Evolutionary conservation across 1,140 invertebrate genomes (phyloP), one percentile per base, ranked within the genome.

Genomic region (Drosophila lowei): DNA sequence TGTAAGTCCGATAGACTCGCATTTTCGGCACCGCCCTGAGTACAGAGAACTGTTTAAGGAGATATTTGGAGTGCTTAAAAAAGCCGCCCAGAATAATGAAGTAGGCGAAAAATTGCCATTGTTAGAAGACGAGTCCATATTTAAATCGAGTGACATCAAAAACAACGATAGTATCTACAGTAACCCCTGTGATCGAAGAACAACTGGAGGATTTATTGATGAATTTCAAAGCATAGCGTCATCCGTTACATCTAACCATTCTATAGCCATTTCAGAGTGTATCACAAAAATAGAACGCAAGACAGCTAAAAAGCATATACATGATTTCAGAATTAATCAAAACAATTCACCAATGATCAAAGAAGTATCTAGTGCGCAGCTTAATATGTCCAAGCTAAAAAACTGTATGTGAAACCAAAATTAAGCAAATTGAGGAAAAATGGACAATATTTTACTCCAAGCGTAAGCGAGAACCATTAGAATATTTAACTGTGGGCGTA

Each of bases 1-100:
- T 78, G 95, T 94, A 42, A 96, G 94, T 75, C 95, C 95, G 0
- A 94, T 97, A 81, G 95, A 97, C 75, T 95, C 94, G 58, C 93
- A 95, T 23, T 97, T 97, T 93, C 93, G 95, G 6, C 95, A 96
- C 79, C 94, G 95, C 15, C 97, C 97, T 0, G 96, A 97, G 81
- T 98, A 98, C 89, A 94, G 95, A n/a, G 95, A 96, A 75, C 91
- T 98, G 8, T 98, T 98, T 91, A 95, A 96, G 72, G 97, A 98
- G 90, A 98, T 98, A 57, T 98, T 98, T 90, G 95, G 95, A 6
- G 96, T n/a, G n/a, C n/a, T n/a, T 97, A 97, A 97, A 83, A 95
- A 96, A 66, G 95, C 96, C 2, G 95, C 95, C 1, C 95, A 95
- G 66, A 95, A 95, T 38, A 96, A 96, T 81, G 95, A 95, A 42